phyloP scores from a whole-genome alignment of 1,140 invertebrate species.

The Drosophila insularis region DNA sequence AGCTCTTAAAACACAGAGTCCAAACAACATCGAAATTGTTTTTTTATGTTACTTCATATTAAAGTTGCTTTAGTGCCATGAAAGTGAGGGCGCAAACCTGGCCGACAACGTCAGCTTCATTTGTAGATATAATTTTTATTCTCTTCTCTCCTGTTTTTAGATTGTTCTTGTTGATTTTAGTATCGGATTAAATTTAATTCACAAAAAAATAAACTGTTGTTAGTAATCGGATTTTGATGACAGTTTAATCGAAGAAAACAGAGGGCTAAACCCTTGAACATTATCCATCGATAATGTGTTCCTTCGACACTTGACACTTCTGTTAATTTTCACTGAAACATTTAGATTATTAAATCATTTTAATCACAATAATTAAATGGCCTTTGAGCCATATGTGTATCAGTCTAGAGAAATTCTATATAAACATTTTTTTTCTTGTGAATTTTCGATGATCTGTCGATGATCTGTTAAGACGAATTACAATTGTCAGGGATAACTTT shows the following conservation, averaged over 20 bases:
- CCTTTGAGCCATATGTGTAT: no score
- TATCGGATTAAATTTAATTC: constrained; percentile 1
- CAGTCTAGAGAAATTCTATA: no score
- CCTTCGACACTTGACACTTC: no score
- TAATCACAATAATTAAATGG: no score
- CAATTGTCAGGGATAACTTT: background rate
- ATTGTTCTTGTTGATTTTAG: background rate
- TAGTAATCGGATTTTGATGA: background rate
- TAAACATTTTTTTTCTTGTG: no score
- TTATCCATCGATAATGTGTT: no score
- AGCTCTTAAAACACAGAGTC: background rate
- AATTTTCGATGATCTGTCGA: no score
- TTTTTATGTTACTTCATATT: constrained; percentile 11
- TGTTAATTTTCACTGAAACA: no score
- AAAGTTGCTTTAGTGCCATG: constrained; percentile 8
- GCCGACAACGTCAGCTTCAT: background rate
- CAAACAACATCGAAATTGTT: constrained; percentile 10
- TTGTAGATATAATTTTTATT: background rate
- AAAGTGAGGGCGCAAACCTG: background rate
- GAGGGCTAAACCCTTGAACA: no score
- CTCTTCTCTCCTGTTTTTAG: background rate
- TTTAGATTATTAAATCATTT: no score
- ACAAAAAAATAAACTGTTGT: background rate
- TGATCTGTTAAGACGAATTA: no score
- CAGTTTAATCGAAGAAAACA: background rate